These are phyloP conservation scores for Sphaerolaimus hirsutus DNA, from an alignment of 2,888 invertebrate genomes.

Conservation along the genomic window DNA sequence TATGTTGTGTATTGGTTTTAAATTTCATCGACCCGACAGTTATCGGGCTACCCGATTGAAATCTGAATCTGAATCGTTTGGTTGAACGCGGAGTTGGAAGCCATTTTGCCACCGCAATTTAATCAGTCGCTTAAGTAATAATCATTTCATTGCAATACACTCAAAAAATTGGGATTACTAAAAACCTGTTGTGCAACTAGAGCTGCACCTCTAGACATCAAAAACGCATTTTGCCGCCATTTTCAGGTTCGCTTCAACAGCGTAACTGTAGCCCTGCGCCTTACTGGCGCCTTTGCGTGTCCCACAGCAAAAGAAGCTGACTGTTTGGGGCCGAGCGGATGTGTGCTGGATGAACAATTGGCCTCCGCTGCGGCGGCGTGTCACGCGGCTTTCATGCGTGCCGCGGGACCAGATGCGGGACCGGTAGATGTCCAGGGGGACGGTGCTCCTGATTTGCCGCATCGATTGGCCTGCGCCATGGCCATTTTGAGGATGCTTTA, in stretches of 20 bases:
- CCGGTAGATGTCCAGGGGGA: no score
- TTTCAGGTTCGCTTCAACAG: conserved; percentile 66
- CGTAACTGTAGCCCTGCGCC: conserved; percentile 65
- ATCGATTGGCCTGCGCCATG: conserved; percentile 54
- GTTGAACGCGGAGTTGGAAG: no score
- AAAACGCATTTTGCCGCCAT: no score
- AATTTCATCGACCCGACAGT: background rate
- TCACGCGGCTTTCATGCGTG: no score
- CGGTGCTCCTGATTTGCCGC: conserved; percentile 44
- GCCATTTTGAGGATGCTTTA: conserved; percentile 64
- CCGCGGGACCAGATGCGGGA: no score
- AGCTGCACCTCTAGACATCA: no score
- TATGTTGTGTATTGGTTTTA: conserved; percentile 1
- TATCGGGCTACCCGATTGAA: background rate
- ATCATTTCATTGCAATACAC: no score
- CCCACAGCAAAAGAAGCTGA: no score
- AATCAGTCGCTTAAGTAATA: background rate
- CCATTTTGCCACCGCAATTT: background rate
- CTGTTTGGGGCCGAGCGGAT: background rate
- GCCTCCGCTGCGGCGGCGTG: background rate
- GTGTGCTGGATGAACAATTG: background rate
- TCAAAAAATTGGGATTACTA: no score
- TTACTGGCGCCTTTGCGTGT: conserved; percentile 68
- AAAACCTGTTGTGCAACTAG: no score
- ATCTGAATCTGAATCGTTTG: no score